These are phyloP conservation scores for Andrena fulva DNA, from an alignment of 2,888 invertebrate species.

Conservation along the genomic window DNA sequence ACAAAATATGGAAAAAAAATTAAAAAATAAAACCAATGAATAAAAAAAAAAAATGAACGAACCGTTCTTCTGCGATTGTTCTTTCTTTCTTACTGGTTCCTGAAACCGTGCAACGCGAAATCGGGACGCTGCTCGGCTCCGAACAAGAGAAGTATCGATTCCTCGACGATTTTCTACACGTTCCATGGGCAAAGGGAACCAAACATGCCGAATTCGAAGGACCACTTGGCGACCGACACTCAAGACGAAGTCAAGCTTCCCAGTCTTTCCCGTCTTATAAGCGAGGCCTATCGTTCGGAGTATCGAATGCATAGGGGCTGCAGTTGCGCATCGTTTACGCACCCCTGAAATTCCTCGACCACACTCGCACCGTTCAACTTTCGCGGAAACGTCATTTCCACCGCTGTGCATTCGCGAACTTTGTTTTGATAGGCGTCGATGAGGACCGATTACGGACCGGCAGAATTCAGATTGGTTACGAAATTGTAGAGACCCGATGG, in stretches of 20 bases:
- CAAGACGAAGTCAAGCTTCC: slow-evolving; percentile 14
- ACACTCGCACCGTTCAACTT: not conserved
- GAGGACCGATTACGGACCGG: not conserved
- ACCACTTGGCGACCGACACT: not conserved
- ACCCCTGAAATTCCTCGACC: not conserved
- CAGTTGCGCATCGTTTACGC: not conserved
- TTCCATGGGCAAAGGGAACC: not conserved
- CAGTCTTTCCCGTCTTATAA: not conserved
- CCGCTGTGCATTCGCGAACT: not conserved
- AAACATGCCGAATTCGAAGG: slow-evolving; percentile 15
- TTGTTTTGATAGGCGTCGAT: not conserved
- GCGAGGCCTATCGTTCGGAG: not conserved
- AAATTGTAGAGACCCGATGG: slow-evolving; percentile 27
- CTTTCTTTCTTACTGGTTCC: slow-evolving; percentile 35
- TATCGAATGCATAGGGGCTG: slow-evolving; percentile 4
- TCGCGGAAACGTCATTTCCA: not conserved
- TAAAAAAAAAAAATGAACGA: slow-evolving; percentile 75
- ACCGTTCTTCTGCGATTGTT: slow-evolving; percentile 58
- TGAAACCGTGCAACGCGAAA: slow-evolving; percentile 4
- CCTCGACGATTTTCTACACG: not conserved
- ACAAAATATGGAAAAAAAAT: slow-evolving; percentile 85
- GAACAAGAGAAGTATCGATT: not conserved
- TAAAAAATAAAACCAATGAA: slow-evolving; percentile 82
- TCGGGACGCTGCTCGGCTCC: slow-evolving; percentile 2
- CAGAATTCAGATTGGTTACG: slow-evolving; percentile 13